A percentile compares a stretch with the other conserved stretches of the same genome.
These are phyloP conservation scores for Alfaro cultratus DNA, from an alignment of 2,797 vertebrate genomes.

Conservation along the genomic window DNA sequence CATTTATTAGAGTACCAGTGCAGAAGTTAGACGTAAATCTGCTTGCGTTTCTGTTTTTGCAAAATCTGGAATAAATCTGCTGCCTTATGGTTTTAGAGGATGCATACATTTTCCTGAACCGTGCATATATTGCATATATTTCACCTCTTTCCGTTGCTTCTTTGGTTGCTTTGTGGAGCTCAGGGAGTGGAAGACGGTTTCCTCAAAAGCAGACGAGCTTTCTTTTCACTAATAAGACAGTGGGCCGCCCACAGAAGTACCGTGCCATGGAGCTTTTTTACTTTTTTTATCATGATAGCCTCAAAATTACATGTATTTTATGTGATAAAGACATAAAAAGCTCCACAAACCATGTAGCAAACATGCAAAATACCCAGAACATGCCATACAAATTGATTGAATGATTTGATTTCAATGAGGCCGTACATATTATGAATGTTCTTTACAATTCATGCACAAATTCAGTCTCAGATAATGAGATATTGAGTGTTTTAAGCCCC, in stretches of 20 bases:
- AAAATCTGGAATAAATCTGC: constrained; percentile 59
- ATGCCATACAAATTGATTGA: too few relatives aligned
- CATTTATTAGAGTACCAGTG: constrained; percentile 50
- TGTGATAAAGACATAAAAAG: neutral
- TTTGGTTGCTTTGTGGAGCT: neutral
- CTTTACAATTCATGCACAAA: too few relatives aligned
- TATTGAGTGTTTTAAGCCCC: too few relatives aligned
- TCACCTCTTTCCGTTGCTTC: neutral
- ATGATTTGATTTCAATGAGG: too few relatives aligned
- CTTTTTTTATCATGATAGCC: neutral
- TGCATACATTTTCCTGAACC: constrained; percentile 42
- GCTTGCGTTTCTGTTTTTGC: constrained; percentile 27
- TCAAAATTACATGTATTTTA: neutral
- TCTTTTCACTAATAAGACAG: constrained; percentile 4
- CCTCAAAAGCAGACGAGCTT: neutral
- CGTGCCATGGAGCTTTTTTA: neutral
- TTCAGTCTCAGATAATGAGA: too few relatives aligned
- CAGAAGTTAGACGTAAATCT: constrained; percentile 43
- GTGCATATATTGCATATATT: constrained; percentile 28
- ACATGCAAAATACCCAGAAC: too few relatives aligned
- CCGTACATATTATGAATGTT: too few relatives aligned
- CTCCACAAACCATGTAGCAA: neutral
- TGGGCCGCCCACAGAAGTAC: neutral
- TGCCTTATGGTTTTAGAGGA: constrained; percentile 20
- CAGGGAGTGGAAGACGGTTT: constrained; percentile 7